These are phyloP conservation scores for Scleropages formosus DNA, from an alignment of 2,797 vertebrate species.

Conservation along the genomic window DNA sequence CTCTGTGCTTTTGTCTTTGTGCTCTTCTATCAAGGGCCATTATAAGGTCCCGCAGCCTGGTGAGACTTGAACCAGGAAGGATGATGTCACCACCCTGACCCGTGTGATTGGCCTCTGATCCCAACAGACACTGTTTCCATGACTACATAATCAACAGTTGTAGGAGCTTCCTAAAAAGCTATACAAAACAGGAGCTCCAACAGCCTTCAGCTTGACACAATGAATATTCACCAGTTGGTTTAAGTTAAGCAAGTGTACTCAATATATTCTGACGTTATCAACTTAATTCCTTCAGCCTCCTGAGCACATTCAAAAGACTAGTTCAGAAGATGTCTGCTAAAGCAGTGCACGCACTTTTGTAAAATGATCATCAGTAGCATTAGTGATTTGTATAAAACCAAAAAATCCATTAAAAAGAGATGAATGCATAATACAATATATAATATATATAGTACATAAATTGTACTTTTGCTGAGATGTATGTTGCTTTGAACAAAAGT, in stretches of 20 bases:
- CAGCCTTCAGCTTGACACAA: background rate
- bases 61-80: background rate
- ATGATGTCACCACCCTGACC: conserved; percentile 1
- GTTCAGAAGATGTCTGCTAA: background rate
- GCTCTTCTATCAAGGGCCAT: background rate
- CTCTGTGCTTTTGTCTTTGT: conserved; percentile 6
- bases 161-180: conserved; percentile 35
- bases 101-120: conserved; percentile 37
- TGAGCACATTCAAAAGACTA: background rate
- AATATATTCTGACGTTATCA: background rate
- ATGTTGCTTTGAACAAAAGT: too few relatives aligned
- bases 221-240: background rate
- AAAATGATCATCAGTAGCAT: background rate
- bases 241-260: background rate
- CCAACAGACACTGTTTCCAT: conserved; percentile 44
- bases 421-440: too few relatives aligned
- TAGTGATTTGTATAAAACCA: background rate
- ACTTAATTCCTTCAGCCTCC: background rate
- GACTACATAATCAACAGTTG: conserved; percentile 46
- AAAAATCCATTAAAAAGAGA: background rate
- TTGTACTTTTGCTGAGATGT: too few relatives aligned
- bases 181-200: conserved; percentile 11
- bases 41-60: background rate
- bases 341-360: background rate
- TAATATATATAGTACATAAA: too few relatives aligned